Base-by-base conservation (phyloP, 2,888 invertebrate species). In the Oligia latruncula region DNA sequence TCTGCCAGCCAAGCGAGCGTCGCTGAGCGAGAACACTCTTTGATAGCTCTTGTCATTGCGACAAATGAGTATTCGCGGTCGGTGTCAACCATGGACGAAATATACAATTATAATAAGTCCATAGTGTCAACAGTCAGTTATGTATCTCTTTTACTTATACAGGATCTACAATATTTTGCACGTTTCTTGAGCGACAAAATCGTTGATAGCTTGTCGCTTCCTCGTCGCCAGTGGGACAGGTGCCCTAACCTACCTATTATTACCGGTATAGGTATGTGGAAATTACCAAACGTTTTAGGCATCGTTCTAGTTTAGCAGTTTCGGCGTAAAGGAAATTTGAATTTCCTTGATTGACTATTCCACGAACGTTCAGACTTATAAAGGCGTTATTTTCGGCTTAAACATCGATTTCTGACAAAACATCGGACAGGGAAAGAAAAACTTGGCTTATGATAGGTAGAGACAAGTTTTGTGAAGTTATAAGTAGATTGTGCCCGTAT, bases 311-410 rank as follows among this genome's bases (percentile, higher is more conserved):
- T 81, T 87, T 49, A n/a, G 43, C 40, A 58, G 9, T 74, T 78
- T 71, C 60, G 35, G 58, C 35, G 68, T 80, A 80, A 83, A 74
- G 68, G 65, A 71, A 80, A 77, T 80, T 79, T 64, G 77, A 66
- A 83, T 80, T 87, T 55, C 62, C 81, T 62, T 80, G 49, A 78
- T 78, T 75, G 62, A 35, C 58, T 75, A 75, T 84, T 82, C 84
- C 65, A 52, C 6, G 87, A 83, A 84, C 60, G 49, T 77, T 73
- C 17, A 9, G 15, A 62, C 29, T 29, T 29, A 65, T 74, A 60
- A 58, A 60, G 23, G 67, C 83, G n/a, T 86, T n/a, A 70, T 46
- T 65, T 77, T 77, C 74, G 52, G 55, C 52, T 58, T 49, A 70
- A 62, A 70, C 55, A 64, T 60, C 52, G 65, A 60, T 68, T 73